phyloP scores from a whole-genome alignment of 2,113 vertebrate genomes.

The Ptyas mucosa region DNA sequence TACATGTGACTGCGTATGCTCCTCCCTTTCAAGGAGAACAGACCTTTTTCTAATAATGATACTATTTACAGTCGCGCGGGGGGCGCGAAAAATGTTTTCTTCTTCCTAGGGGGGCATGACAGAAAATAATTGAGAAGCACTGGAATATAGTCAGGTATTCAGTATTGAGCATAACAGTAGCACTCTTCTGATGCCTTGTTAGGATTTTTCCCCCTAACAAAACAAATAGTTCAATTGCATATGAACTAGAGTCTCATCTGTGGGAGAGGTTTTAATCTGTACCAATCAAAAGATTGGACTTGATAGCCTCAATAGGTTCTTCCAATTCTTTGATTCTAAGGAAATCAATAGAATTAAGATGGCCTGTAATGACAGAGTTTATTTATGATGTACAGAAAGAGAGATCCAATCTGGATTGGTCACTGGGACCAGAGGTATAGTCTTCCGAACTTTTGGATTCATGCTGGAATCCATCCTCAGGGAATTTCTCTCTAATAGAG shows the following conservation, averaged over 20 bases:
- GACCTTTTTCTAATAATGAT: too few relatives aligned
- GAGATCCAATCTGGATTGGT: background rate
- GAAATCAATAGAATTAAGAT: background rate
- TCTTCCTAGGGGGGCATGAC: too few relatives aligned
- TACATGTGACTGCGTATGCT: too few relatives aligned
- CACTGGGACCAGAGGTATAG: background rate
- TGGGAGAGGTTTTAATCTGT: background rate
- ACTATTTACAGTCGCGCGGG: too few relatives aligned
- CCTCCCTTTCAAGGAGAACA: too few relatives aligned
- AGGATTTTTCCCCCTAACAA: background rate
- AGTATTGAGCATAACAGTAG: background rate
- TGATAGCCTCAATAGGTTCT: background rate
- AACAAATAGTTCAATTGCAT: background rate
- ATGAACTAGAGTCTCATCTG: background rate
- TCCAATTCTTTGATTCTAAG: background rate
- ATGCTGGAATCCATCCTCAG: background rate
- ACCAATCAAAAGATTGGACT: background rate
- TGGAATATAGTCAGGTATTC: background rate
- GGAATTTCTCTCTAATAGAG: background rate
- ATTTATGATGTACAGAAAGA: background rate
- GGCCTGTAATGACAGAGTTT: background rate
- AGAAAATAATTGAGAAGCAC: too few relatives aligned
- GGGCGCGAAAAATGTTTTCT: too few relatives aligned
- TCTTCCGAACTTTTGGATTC: background rate
- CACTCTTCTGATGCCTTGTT: background rate